Conservation (phyloP, 1,140 invertebrate species). For the Drosophila parabipectinata region DNA sequence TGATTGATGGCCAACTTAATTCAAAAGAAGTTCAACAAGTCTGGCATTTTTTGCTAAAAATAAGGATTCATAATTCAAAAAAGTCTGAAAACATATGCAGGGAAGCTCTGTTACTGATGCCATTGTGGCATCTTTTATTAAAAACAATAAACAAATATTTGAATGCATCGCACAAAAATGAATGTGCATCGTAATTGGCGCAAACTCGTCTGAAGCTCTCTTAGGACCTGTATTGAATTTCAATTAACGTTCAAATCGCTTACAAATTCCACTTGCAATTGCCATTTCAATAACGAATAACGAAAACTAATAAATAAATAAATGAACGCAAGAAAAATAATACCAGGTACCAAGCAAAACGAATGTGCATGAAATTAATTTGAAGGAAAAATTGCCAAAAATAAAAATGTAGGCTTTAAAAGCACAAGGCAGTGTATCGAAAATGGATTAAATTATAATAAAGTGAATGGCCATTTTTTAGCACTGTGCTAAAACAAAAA, state of each 20-base stretch:
- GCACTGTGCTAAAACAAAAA: constrained; percentile 32
- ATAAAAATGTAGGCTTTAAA: constrained; percentile 4
- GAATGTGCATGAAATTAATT: constrained; percentile 61
- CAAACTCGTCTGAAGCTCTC: constrained; percentile 27
- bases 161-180: constrained; percentile 39
- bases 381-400: constrained; percentile 62
- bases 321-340: constrained; percentile 33
- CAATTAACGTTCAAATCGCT: constrained; percentile 65
- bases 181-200: constrained; percentile 47
- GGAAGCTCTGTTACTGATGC: not conserved
- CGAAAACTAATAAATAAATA: constrained; percentile 43
- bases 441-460: constrained; percentile 27
- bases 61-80: not conserved
- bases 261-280: constrained; percentile 65
- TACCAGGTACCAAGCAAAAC: constrained; percentile 29
- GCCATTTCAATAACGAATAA: constrained; percentile 67
- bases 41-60: not conserved
- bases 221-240: constrained; percentile 64
- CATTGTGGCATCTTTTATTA: not conserved
- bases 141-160: constrained; percentile 20
- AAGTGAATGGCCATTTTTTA: constrained; percentile 25
- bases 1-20: constrained; percentile 30
- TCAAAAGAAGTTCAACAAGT: constrained; percentile 28
- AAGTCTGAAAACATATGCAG: not conserved
- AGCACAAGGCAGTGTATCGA: constrained; percentile 1